Conservation (phyloP, 2,888 invertebrate genomes). For the Drosophila recens region DNA sequence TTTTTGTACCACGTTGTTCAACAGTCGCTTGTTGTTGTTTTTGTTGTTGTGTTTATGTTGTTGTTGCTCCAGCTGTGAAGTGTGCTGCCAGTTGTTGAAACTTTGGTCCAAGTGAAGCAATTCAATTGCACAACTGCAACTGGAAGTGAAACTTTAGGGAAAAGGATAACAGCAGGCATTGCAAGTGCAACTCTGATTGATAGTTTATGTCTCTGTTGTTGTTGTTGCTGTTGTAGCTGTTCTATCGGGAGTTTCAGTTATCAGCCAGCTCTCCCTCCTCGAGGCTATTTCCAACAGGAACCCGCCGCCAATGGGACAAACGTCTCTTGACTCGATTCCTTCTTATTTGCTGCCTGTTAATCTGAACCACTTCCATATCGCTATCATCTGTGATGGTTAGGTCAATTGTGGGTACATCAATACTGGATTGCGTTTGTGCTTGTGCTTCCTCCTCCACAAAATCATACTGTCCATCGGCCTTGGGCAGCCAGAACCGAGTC, state of each 20-base stretch:
- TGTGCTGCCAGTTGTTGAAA: slow-evolving; percentile 43
- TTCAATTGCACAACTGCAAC: slow-evolving; percentile 43
- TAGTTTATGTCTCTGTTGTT: slow-evolving; percentile 14
- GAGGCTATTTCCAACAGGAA: background rate
- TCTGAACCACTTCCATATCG: background rate
- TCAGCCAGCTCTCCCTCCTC: slow-evolving; percentile 61
- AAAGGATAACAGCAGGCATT: slow-evolving; percentile 19
- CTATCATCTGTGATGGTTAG: slow-evolving; percentile 16
- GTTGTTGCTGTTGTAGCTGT: background rate
- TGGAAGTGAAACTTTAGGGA: slow-evolving; percentile 4
- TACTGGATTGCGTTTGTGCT: background rate
- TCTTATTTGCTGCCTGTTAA: background rate
- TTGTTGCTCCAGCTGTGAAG: slow-evolving; percentile 56
- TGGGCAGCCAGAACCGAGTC: slow-evolving; percentile 55
- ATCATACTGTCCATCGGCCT: slow-evolving; percentile 5
- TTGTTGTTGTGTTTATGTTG: slow-evolving; percentile 25
- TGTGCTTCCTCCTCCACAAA: background rate
- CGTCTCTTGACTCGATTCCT: background rate
- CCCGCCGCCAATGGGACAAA: background rate
- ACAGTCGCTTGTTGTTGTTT: slow-evolving; percentile 13
- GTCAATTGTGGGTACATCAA: slow-evolving; percentile 28
- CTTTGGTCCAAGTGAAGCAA: slow-evolving; percentile 49
- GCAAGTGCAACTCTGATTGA: slow-evolving; percentile 44
- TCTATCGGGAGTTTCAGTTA: background rate
- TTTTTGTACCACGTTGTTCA: slow-evolving; percentile 19